Base-by-base conservation (phyloP, 2,113 vertebrate species). In the Equus quagga region DNA sequence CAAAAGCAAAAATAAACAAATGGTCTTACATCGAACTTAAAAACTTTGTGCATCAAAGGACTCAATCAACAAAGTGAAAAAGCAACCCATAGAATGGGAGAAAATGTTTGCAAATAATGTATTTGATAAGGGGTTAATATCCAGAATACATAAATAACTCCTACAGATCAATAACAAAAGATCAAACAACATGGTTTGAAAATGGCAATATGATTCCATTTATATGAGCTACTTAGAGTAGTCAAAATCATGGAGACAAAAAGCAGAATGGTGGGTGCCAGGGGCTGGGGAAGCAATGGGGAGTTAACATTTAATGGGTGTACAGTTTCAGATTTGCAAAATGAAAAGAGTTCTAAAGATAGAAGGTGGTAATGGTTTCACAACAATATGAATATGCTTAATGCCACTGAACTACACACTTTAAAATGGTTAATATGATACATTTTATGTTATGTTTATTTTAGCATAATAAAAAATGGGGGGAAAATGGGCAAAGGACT, bases 261-360 rank as follows among this genome's bases (percentile, higher is more conserved):
- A 85, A 36, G 58, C 11, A 62, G 13, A 79, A 49, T 28, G 36
- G 26, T 58, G 31, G 62, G 51, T 58, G 9, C 15, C 36, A 79
- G 5, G 44, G 26, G 6, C 51, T 49, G 15, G 46, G 41, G 17
- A 17, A 41, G 21, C 12, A 93, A 79, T 58, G 13, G 10, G 21
- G 46, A 91, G 7, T 44, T 86, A 54, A 14, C 26, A 28, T 18
- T 87, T 78, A 33, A 56, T 82, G 17, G n/a, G 14, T 33, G 31
- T 17, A 49, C 26, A 82, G 36, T 88, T 88, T 93, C 23, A 73
- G 76, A 60, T 83, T 49, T 95, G 28, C 76, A 91, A 88, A 64
- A 60, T 49, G 13, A 72, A 89, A 85, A 86, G 26, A 28, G 13
- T 73, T 91, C 10, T 72, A 28, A 23, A 84, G 2, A 26, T 5